Conservation (phyloP, 30 jellyfish, hydroid and myxozoan species). For the Cassiopea xamachana region DNA sequence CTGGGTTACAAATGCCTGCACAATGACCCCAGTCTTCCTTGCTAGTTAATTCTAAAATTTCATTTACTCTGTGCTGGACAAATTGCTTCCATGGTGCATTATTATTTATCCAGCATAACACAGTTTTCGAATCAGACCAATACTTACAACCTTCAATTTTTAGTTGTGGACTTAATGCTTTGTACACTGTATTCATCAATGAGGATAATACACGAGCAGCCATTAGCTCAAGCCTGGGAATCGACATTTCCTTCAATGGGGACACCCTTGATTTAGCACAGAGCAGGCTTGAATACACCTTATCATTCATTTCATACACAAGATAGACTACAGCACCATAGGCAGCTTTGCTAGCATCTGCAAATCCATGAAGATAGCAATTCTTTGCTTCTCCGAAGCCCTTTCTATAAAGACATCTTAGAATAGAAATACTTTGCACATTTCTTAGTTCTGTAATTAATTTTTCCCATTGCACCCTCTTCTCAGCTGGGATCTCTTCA, state of each 20-base stretch:
- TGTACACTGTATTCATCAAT: slow-evolving; percentile 40
- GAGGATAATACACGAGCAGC: slow-evolving; percentile 20
- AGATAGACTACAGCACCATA: no score
- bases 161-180: slow-evolving; percentile 46
- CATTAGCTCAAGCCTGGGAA: slow-evolving; percentile 58
- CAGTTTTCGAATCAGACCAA: slow-evolving; percentile 2
- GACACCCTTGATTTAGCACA: slow-evolving; percentile 65
- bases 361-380: no score
- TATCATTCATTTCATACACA: slow-evolving; percentile 12
- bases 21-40: slow-evolving; percentile 53
- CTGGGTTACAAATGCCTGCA: background rate
- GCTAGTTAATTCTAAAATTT: slow-evolving; percentile 9
- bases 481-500: no score
- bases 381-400: no score
- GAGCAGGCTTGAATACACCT: slow-evolving; percentile 10
- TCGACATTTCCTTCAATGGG: slow-evolving; percentile 34
- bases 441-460: no score
- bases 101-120: slow-evolving; percentile 17
- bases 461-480: no score
- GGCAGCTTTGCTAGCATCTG: no score
- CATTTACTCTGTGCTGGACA: slow-evolving; percentile 60
- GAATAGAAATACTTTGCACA: no score
- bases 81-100: slow-evolving; percentile 26
- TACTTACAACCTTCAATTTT: slow-evolving; percentile 5
- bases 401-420: no score